Conservation (phyloP, 1,140 invertebrate species). For the Drosophila mauritiana region DNA sequence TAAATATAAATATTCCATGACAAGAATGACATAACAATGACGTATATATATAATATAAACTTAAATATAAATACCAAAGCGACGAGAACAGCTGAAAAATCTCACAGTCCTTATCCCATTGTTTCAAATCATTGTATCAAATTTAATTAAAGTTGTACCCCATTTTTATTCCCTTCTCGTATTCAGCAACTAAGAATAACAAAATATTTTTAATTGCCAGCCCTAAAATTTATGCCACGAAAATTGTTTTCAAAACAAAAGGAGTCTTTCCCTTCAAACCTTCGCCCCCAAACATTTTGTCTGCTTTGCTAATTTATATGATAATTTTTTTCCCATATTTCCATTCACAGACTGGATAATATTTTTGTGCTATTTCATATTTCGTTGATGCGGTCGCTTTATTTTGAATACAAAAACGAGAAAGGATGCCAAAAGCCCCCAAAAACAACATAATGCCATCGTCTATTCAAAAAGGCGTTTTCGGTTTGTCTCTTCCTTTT, state of each 20-base stretch:
- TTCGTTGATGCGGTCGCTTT: slow-evolving; percentile 65
- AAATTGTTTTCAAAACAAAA: slow-evolving; percentile 62
- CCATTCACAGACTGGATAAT: slow-evolving; percentile 46
- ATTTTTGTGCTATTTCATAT: slow-evolving; percentile 64
- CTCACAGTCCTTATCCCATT: neutral
- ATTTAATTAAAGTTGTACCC: slow-evolving; percentile 38
- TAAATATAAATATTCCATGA: neutral
- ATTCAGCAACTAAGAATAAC: slow-evolving; percentile 32
- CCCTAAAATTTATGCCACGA: slow-evolving; percentile 47
- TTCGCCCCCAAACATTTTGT: slow-evolving; percentile 34
- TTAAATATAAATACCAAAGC: neutral
- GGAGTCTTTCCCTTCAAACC: slow-evolving; percentile 3
- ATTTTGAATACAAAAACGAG: slow-evolving; percentile 62
- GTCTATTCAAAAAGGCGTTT: slow-evolving; percentile 60
- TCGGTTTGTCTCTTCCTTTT: slow-evolving; percentile 34
- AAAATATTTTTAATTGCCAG: slow-evolving; percentile 59
- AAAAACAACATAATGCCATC: slow-evolving; percentile 56
- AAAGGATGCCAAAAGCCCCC: slow-evolving; percentile 50
- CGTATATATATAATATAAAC: neutral
- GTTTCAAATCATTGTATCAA: slow-evolving; percentile 14
- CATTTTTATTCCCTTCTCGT: neutral
- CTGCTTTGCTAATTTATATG: slow-evolving; percentile 66
- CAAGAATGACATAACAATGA: neutral
- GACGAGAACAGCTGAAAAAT: neutral
- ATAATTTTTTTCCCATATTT: slow-evolving; percentile 64